phyloP scores from a whole-genome alignment of 2,113 vertebrate genomes.

The Arothron firmamentum region DNA sequence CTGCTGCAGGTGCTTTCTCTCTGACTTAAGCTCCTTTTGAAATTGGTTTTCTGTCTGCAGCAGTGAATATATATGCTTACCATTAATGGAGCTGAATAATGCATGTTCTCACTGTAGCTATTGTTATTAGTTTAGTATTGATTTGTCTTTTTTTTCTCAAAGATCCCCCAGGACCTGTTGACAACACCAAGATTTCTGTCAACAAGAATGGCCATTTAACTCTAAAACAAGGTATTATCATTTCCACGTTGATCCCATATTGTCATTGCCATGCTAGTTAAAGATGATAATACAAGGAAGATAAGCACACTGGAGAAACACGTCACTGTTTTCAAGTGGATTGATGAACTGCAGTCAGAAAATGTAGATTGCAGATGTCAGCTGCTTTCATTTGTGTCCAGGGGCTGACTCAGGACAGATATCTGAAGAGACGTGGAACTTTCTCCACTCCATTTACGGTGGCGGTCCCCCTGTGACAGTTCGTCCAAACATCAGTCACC shows the following conservation, averaged over 20 bases:
- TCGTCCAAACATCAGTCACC: conserved; percentile 82
- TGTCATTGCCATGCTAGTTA: neutral
- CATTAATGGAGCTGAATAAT: neutral
- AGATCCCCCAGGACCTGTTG: conserved; percentile 91
- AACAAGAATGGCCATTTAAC: conserved; percentile 87
- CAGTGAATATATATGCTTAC: neutral
- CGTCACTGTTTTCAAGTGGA: neutral
- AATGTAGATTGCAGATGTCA: neutral
- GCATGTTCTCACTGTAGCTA: conserved; percentile 1
- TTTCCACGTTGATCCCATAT: neutral
- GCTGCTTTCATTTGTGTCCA: conserved; percentile 38
- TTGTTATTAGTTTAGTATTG: conserved; percentile 3
- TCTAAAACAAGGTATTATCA: conserved; percentile 86
- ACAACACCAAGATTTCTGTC: conserved; percentile 91
- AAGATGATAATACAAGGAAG: neutral
- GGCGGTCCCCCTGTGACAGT: conserved; percentile 92
- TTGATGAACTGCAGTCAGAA: neutral
- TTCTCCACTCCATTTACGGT: conserved; percentile 90
- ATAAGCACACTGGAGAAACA: neutral
- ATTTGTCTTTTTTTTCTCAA: conserved; percentile 51
- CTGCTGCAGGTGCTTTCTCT: conserved; percentile 12
- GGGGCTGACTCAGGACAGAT: conserved; percentile 98
- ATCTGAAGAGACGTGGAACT: conserved; percentile 98
- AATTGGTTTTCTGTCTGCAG: conserved; percentile 27
- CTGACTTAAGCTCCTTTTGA: conserved; percentile 45